Conservation (phyloP, 2,797 vertebrate genomes). For the Menidia menidia region DNA sequence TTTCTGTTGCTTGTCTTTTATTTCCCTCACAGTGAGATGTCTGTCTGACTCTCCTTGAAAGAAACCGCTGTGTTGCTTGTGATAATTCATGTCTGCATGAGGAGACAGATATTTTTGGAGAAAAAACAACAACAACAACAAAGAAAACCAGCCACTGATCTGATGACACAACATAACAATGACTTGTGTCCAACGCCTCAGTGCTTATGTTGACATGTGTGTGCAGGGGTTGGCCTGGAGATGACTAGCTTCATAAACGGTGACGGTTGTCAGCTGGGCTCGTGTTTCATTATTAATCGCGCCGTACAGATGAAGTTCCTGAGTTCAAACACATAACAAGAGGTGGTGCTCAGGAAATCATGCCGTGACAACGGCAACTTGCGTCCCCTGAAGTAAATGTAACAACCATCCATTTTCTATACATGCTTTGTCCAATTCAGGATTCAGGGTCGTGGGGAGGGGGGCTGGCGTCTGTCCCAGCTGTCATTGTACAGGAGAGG, state of each 20-base stretch:
- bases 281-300: conserved; percentile 85
- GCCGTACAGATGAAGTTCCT: conserved; percentile 70
- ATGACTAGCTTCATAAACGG: conserved; percentile 75
- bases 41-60: conserved; percentile 28
- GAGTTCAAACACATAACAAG: conserved; percentile 54
- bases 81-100: conserved; percentile 4
- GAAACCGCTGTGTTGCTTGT: conserved; percentile 21
- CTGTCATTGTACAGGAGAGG: too few species aligned
- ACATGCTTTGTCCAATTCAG: too few species aligned
- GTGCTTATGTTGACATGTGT: conserved; percentile 60
- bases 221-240: conserved; percentile 76
- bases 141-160: conserved; percentile 1
- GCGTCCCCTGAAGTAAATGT: conserved; percentile 6
- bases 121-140: conserved; percentile 4
- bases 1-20: neutral
- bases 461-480: too few species aligned
- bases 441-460: too few species aligned
- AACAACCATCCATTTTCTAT: too few species aligned
- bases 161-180: conserved; percentile 34
- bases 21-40: conserved; percentile 7
- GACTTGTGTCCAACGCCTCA: conserved; percentile 58
- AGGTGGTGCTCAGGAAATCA: conserved; percentile 29
- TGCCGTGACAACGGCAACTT: neutral
- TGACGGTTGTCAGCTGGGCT: conserved; percentile 82
- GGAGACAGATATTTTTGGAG: conserved; percentile 25